Base-by-base conservation (phyloP, 2,888 invertebrate genomes). In the Aquatica leii region DNA sequence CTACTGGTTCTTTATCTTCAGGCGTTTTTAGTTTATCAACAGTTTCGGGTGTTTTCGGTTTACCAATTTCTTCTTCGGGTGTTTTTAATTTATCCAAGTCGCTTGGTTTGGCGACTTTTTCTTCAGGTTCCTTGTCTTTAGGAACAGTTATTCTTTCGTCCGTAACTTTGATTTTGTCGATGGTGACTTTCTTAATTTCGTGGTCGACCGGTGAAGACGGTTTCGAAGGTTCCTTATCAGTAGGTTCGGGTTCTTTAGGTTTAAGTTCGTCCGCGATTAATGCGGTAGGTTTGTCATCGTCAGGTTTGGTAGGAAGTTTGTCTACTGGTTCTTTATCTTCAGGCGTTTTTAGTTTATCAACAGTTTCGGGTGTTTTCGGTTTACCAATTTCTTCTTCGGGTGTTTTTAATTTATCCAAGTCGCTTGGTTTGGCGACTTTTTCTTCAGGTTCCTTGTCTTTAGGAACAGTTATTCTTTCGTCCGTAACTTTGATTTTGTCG, bases 401-500 rank as follows among this genome's bases (percentile, higher is more conserved):
- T 18, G 31, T 37, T 15, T 52, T 52, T 35, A 37, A 3, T 15
- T 49, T 49, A 17, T 5, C 18, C 14, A 18, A 11, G 3, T 18
- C 46, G 17, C 20, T 15, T 6, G 55, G 18, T 5, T 12, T 40
- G 3, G 20, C 49, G 11, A n/a, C 43, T 48, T 55, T 34, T 8
- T 48, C 50, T 61, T 52, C 31, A 24, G 61, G 61, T 40, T 34
- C 12, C 18, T 50, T 43, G 2, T 55, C 50, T 20, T 49, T 50
- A 14, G 21, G 49, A 8, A 15, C 12, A 8, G 54, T 4, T 2
- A 41, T 24, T 15, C 15, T 43, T 43, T 48, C 48, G 2, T 48
- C 24, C 2, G 34, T 24, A 24, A 34, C 17, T 24, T 31, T 11
- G 2, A 37, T 8, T 17, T 57, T 51, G 2, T 57, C 57, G 2